phyloP scores from a whole-genome alignment of 1,140 invertebrate genomes.

The Heliothis subflexa region DNA sequence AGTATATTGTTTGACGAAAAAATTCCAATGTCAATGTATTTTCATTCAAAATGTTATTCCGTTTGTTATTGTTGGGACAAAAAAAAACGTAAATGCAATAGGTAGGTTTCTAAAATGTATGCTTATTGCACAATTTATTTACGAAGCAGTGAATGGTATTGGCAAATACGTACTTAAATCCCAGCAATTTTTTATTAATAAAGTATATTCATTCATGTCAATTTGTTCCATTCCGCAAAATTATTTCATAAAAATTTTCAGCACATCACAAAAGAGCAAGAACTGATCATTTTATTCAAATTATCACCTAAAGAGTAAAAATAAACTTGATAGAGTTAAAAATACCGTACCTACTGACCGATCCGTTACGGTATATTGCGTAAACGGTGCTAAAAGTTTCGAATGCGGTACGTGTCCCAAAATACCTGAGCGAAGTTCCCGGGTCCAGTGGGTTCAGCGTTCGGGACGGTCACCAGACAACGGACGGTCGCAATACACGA shows the following conservation, averaged over 20 bases:
- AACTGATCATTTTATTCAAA: not conserved
- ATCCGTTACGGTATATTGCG: conserved; percentile 46
- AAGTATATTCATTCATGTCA: too few species aligned
- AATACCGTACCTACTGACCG: conserved; percentile 57
- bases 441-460: conserved; percentile 45
- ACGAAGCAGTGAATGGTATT: too few species aligned
- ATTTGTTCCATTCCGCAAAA: too few species aligned
- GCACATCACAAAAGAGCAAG: not conserved
- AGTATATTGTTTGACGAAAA: conserved; percentile 14
- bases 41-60: not conserved
- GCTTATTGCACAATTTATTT: too few species aligned
- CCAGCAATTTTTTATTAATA: not conserved
- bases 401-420: conserved; percentile 47
- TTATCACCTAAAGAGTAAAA: conserved; percentile 7
- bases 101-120: not conserved
- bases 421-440: conserved; percentile 46
- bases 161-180: not conserved
- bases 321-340: conserved; percentile 48
- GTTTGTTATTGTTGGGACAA: not conserved
- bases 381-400: conserved; percentile 52
- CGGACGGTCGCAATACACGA: not conserved
- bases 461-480: conserved; percentile 24
- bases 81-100: not conserved
- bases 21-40: not conserved
- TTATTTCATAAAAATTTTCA: not conserved